A percentile compares a stretch with the other conserved stretches of the same genome.
These are phyloP conservation scores for Cyanocitta stelleri DNA, from an alignment of 2,113 vertebrate species.

Conservation along the genomic window DNA sequence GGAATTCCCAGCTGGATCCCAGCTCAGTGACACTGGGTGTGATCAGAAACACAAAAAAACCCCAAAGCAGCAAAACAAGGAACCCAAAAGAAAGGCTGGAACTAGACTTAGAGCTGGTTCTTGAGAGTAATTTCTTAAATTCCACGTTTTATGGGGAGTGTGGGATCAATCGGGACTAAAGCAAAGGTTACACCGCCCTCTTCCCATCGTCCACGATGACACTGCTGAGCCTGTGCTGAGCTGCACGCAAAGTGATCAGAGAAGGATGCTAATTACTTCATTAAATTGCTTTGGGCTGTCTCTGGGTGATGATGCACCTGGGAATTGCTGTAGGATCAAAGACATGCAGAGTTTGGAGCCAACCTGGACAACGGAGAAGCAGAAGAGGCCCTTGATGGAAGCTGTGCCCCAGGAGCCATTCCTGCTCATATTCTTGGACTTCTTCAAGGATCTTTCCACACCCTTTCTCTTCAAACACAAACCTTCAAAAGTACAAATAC, in stretches of 20 bases:
- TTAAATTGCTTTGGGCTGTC: background rate
- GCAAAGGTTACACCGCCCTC: background rate
- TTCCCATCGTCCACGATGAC: background rate
- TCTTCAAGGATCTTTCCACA: background rate
- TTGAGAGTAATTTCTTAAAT: background rate
- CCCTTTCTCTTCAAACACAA: background rate
- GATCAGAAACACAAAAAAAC: background rate
- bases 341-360: background rate
- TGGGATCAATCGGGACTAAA: background rate
- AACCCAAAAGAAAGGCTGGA: background rate
- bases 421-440: background rate
- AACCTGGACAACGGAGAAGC: background rate
- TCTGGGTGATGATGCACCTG: background rate
- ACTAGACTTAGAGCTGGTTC: background rate
- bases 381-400: background rate
- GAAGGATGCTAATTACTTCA: background rate
- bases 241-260: background rate
- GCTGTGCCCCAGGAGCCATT: background rate
- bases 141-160: rapidly evolving
- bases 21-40: background rate
- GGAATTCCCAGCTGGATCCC: background rate
- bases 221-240: background rate
- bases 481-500: background rate
- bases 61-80: background rate
- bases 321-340: background rate